Evolutionary conservation across 2,797 vertebrate species (phyloP).

Genomic region (Sardinella longiceps): DNA sequence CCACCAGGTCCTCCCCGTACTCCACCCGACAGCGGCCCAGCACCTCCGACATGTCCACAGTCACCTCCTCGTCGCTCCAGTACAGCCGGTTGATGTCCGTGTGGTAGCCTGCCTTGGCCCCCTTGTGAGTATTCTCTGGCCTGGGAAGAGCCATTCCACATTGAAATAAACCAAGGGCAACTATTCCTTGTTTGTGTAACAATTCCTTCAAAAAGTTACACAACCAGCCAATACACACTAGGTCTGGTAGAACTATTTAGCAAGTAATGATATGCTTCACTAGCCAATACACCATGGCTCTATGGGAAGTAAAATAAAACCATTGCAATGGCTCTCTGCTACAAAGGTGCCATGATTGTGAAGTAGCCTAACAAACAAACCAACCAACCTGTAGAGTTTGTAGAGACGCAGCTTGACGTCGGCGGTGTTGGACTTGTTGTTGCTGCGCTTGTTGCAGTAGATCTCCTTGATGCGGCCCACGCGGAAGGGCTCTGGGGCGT

Average conservation of each 20-base stretch:
- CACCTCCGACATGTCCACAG: constrained; percentile 80
- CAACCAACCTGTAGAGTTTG: constrained; percentile 93
- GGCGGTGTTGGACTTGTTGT: constrained; percentile 78
- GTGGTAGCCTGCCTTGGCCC: constrained; percentile 87
- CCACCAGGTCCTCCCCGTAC: constrained; percentile 87
- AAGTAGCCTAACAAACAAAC: no score
- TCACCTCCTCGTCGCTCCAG: constrained; percentile 93
- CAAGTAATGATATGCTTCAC: no score
- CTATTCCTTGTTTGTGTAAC: no score
- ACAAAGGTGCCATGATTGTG: no score
- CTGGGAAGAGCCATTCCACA: constrained; percentile 60
- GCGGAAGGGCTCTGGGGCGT: constrained; percentile 89
- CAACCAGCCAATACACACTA: no score
- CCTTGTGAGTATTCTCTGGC: constrained; percentile 95
- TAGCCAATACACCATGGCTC: no score
- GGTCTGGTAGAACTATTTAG: no score
- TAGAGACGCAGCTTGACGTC: constrained; percentile 88
- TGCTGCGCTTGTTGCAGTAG: constrained; percentile 84
- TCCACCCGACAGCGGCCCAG: constrained; percentile 88
- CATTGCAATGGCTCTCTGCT: no score
- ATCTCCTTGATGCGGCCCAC: constrained; percentile 91
- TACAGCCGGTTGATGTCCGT: constrained; percentile 93
- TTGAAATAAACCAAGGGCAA: not conserved
- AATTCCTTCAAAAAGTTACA: no score
- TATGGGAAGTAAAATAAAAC: no score